These are phyloP conservation scores for Acanthopagrus latus DNA, from an alignment of 2,797 vertebrate species.

Conservation along the genomic window DNA sequence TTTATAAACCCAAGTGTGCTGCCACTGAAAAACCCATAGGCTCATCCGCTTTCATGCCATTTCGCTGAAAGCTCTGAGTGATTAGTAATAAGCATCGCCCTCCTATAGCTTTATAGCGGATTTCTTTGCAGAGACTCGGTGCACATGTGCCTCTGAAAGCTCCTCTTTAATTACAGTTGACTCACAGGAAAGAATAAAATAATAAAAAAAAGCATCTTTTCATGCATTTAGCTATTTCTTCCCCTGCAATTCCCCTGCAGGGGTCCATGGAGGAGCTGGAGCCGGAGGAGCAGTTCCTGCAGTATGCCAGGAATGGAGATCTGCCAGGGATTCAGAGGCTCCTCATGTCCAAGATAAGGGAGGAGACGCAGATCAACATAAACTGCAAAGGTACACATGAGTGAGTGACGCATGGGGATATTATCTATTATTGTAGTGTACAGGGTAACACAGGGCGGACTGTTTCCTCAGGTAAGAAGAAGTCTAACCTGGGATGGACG, in stretches of 20 bases:
- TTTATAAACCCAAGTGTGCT: neutral
- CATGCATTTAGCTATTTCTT: neutral
- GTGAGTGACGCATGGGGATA: neutral
- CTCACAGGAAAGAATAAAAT: neutral
- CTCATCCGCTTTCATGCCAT: neutral
- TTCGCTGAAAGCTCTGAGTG: neutral
- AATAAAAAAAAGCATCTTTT: constrained; percentile 10
- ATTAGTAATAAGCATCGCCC: constrained; percentile 1
- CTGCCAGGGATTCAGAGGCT: constrained; percentile 87
- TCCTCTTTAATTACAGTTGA: constrained; percentile 9
- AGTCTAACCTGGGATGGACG: constrained; percentile 97
- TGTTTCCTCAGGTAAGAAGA: constrained; percentile 90
- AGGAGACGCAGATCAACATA: constrained; percentile 87
- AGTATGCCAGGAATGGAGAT: constrained; percentile 93
- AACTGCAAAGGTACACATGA: constrained; percentile 93
- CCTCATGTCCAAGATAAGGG: constrained; percentile 84
- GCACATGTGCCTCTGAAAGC: constrained; percentile 16
- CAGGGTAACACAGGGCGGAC: constrained; percentile 1
- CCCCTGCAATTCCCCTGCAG: constrained; percentile 27
- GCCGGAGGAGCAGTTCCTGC: constrained; percentile 92
- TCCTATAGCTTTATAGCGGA: neutral
- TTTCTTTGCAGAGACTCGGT: neutral
- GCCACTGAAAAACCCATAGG: neutral
- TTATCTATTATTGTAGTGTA: neutral
- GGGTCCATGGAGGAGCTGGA: constrained; percentile 85